Evolutionary conservation across 2,888 invertebrate species (phyloP).

Genomic region (Tiliacea aurago): DNA sequence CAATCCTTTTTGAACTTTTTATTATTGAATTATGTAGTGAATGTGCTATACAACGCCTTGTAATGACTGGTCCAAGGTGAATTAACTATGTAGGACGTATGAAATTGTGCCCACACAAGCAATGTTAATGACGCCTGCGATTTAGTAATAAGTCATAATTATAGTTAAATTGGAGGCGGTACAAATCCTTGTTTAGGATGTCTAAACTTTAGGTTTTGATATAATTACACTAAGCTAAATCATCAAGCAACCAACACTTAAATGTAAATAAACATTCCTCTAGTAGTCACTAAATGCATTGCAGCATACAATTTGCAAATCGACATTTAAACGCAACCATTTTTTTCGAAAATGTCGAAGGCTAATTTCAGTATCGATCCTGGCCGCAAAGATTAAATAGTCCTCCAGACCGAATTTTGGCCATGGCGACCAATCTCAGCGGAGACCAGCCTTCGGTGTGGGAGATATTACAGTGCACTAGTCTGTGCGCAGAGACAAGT

Average conservation of each 20-base stretch:
- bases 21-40: constrained; percentile 46
- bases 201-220: constrained; percentile 34
- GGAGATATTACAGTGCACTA: no score
- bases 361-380: not conserved
- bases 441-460: no score
- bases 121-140: constrained; percentile 48
- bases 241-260: constrained; percentile 7
- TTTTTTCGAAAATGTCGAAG: not conserved
- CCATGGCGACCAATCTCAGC: no score
- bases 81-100: constrained; percentile 58
- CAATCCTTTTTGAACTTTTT: constrained; percentile 72
- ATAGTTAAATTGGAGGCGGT: constrained; percentile 47
- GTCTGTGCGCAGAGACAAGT: no score
- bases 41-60: constrained; percentile 45
- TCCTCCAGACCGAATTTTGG: no score
- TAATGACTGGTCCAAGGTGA: constrained; percentile 57
- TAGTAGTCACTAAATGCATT: not conserved
- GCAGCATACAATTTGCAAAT: constrained; percentile 9
- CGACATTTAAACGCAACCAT: not conserved
- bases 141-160: constrained; percentile 59
- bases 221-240: constrained; percentile 39
- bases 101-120: constrained; percentile 61
- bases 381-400: constrained; percentile 5
- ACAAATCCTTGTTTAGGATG: constrained; percentile 56
- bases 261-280: constrained; percentile 34